These are phyloP conservation scores for Hemichromis elongatus DNA, from an alignment of 2,113 vertebrate genomes.

Conservation along the genomic window DNA sequence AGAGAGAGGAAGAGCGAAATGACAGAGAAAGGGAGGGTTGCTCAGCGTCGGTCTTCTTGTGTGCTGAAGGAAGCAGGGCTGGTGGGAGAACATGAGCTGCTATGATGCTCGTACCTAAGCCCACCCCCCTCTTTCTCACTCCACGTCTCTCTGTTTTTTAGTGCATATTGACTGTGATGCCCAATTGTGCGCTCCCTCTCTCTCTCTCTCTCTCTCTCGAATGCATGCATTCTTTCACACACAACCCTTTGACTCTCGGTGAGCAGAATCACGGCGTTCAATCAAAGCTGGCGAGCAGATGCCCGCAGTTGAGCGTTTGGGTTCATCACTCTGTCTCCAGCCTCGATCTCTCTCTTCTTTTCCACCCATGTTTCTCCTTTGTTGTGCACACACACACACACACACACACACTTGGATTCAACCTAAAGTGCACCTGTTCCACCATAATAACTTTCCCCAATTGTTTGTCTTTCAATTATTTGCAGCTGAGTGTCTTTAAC, in stretches of 20 bases:
- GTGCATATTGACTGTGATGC: not conserved
- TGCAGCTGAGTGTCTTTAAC: not conserved
- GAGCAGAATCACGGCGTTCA: not conserved
- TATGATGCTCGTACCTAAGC: slow-evolving; percentile 40
- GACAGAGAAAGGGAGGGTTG: not conserved
- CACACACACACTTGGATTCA: not conserved
- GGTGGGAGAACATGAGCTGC: slow-evolving; percentile 48
- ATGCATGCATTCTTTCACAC: slow-evolving; percentile 54
- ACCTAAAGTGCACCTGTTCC: slow-evolving; percentile 25
- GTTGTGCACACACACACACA: not conserved
- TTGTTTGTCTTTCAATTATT: not conserved
- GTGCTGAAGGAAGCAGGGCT: slow-evolving; percentile 33
- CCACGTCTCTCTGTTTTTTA: not conserved
- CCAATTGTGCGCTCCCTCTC: not conserved
- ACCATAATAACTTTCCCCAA: not conserved
- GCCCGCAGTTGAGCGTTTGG: not conserved
- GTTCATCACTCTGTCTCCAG: not conserved
- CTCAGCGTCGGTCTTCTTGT: slow-evolving; percentile 14
- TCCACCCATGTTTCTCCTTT: not conserved
- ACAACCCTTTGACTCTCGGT: not conserved
- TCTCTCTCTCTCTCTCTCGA: not conserved
- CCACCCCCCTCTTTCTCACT: slow-evolving; percentile 23
- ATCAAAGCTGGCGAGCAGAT: slow-evolving; percentile 35
- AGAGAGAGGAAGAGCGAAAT: not conserved
- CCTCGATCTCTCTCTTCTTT: not conserved